Percentiles rank a stretch among this genome's conserved stretches.
Evolutionary conservation across 2,888 invertebrate genomes (phyloP).

Genomic region (Tenthredo scrophulariae): DNA sequence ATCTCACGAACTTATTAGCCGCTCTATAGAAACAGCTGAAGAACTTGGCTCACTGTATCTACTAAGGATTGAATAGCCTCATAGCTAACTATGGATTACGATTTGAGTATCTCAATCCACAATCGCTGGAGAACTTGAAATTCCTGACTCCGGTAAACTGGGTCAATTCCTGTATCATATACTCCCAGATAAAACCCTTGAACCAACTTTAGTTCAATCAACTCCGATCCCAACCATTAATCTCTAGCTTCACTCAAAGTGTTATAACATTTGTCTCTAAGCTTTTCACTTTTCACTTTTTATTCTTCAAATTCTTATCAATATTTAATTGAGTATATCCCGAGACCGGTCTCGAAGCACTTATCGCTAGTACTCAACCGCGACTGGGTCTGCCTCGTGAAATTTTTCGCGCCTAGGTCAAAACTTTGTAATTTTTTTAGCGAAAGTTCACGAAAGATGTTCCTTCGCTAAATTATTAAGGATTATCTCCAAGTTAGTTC

Average conservation of each 20-base stretch:
- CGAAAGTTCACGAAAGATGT: background rate
- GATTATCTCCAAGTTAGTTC: background rate
- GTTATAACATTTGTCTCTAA: too few species aligned
- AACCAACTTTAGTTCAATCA: background rate
- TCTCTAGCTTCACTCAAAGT: background rate
- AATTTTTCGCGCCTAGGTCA: conserved; percentile 28
- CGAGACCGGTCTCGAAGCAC: conserved; percentile 11
- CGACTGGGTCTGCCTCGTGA: background rate
- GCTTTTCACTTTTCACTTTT: background rate
- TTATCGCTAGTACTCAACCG: background rate
- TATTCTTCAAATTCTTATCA: background rate
- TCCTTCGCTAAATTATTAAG: background rate
- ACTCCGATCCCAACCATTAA: background rate
- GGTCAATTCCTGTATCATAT: background rate
- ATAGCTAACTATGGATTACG: background rate
- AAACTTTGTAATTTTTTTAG: background rate
- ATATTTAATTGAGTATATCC: background rate
- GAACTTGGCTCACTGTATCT: background rate
- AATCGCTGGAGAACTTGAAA: background rate
- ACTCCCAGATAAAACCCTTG: background rate
- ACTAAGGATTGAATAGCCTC: background rate
- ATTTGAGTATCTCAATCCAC: background rate
- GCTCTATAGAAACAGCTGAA: background rate
- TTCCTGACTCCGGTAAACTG: background rate
- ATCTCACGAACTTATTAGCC: background rate